Base-by-base conservation (phyloP, 2,888 invertebrate genomes). In the Acheta domesticus region DNA sequence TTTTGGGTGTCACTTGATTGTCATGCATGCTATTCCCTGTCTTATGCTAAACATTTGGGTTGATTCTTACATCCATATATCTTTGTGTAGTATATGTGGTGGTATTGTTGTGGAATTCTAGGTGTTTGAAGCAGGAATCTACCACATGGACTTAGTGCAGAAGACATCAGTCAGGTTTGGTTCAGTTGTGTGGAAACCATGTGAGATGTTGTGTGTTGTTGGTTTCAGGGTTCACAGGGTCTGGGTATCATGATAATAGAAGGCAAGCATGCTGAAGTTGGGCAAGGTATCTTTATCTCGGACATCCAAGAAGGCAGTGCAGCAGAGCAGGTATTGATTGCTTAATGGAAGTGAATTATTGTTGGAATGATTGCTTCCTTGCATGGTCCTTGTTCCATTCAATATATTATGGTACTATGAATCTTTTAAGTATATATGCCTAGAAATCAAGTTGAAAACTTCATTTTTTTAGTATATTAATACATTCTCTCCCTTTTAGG, bases 231-330 rank as follows among this genome's bases (percentile, higher is more conserved):
- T 84, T 90, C 91, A 80, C 92, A 93, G 82, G 95, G 95, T 81
- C 89, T 97, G 83, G 97, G 97, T 82, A 95, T 97, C 85, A 97
- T 97, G 96, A 96, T 97, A 85, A 96, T 97, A 86, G 97, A 96
- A 86, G 96, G 97, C 81, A 93, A 95, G 83, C 96, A 97, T 88
- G 93, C 94, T 77, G 96, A 96, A 87, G 94, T 96, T 73, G 96
- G 97, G 48, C 93, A 93, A 84, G 96, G 96, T 80, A 96, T 97
- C 86, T 97, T 97, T 88, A 93, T 97, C 83, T 96, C 96, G 8
- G 96, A 97, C 87, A 92, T 97, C 81, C 96, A 96, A 85, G 96
- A 95, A 85, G 95, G 94, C 84, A 96, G 96, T 84, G 93, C 93
- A 23, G 96, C 96, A 1, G 94, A 95, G 87, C 91, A 92, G 92